Evolutionary conservation across 2,888 invertebrate genomes (phyloP).

Genomic region (Agapetus fuscipes): DNA sequence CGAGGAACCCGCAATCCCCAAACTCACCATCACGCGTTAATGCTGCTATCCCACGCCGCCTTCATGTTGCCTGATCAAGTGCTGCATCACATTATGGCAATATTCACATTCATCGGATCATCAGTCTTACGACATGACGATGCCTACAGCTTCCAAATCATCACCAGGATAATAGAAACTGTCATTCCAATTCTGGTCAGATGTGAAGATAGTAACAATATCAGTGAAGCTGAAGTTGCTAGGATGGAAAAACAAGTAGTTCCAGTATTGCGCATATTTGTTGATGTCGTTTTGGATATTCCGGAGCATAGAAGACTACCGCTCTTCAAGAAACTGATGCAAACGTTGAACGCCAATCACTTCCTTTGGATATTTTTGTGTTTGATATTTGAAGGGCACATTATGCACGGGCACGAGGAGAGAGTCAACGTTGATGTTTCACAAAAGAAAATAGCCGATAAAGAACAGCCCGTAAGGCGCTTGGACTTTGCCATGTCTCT

Average conservation of each 20-base stretch:
- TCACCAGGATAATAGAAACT: conserved; percentile 80
- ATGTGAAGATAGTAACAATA: conserved; percentile 33
- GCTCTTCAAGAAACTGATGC: conserved; percentile 69
- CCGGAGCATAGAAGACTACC: conserved; percentile 84
- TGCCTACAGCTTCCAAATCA: conserved; percentile 89
- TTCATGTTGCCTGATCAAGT: conserved; percentile 73
- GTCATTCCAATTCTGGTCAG: conserved; percentile 77
- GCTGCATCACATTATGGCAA: conserved; percentile 87
- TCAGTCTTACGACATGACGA: conserved; percentile 90
- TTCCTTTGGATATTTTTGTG: conserved; percentile 65
- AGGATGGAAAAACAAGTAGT: conserved; percentile 42
- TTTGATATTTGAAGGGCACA: conserved; percentile 61
- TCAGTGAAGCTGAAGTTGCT: conserved; percentile 32
- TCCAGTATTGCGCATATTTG: conserved; percentile 77
- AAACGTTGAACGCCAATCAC: conserved; percentile 54
- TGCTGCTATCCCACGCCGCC: conserved; percentile 72
- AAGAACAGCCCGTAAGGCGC: conserved; percentile 44
- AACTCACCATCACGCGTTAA: conserved; percentile 87
- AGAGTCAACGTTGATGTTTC: conserved; percentile 29
- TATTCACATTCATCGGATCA: conserved; percentile 97
- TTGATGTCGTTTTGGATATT: conserved; percentile 82
- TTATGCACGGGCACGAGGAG: conserved; percentile 45
- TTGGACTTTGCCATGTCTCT: conserved; percentile 61
- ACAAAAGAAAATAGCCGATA: conserved; percentile 31
- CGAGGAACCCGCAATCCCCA: conserved; percentile 88